phyloP scores from a whole-genome alignment of 2,113 vertebrate species.

The Tupaia chinensis region DNA sequence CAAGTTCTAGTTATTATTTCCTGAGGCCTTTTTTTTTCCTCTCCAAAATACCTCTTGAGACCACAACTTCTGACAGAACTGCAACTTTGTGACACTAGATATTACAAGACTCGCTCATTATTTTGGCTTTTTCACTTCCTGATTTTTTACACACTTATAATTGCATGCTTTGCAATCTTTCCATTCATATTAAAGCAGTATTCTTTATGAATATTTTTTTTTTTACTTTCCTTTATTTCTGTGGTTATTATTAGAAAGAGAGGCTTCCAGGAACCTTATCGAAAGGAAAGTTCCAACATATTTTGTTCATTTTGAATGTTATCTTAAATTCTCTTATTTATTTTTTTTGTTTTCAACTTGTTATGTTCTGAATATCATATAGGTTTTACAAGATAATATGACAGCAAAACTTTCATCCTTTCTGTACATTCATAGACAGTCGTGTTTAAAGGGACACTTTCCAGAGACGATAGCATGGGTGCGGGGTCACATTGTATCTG shows the following conservation, averaged over 20 bases:
- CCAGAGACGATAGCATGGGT: background rate
- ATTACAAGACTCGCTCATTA: conserved; percentile 68
- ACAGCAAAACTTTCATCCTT: background rate
- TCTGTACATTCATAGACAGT: background rate
- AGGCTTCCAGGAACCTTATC: background rate
- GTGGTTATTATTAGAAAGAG: background rate
- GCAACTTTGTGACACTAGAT: conserved; percentile 43
- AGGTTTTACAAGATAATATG: background rate
- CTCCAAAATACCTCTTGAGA: conserved; percentile 49
- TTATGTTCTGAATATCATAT: background rate
- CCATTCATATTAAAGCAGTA: background rate
- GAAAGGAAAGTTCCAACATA: background rate
- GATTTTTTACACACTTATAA: conserved; percentile 43
- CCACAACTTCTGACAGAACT: conserved; percentile 50
- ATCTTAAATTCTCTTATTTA: background rate
- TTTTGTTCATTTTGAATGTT: conserved; percentile 37
- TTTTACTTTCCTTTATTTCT: conserved; percentile 29
- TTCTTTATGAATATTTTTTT: background rate
- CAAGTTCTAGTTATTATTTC: conserved; percentile 63
- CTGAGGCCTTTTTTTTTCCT: background rate
- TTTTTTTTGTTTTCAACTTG: background rate
- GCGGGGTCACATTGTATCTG: background rate
- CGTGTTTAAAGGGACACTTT: background rate
- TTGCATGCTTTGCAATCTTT: conserved; percentile 10
- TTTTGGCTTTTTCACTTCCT: conserved; percentile 1